phyloP scores from a whole-genome alignment of 2,113 vertebrate genomes.

The Entomyzon cyanotis region DNA sequence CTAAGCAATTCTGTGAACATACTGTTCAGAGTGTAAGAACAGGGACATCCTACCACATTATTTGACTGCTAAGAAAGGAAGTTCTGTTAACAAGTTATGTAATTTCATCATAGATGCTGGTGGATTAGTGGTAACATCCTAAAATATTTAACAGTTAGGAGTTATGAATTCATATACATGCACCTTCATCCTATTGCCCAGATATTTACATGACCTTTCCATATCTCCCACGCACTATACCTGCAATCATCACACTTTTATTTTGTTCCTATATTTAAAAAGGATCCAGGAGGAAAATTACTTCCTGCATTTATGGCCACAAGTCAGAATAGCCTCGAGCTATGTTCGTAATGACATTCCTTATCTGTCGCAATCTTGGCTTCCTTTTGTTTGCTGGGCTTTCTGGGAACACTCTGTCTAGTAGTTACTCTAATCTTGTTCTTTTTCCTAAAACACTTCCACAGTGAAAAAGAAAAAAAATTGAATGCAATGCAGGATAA shows the following conservation, averaged over 20 bases:
- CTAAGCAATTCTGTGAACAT: not conserved
- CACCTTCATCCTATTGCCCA: not conserved
- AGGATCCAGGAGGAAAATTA: not conserved
- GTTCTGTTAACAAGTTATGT: not conserved
- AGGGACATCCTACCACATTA: not conserved
- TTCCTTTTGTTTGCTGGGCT: conserved; percentile 13
- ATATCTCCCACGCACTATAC: not conserved
- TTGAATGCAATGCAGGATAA: not conserved
- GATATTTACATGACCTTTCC: not conserved
- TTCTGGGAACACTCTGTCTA: not conserved
- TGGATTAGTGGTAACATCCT: not conserved
- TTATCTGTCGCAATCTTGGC: not conserved
- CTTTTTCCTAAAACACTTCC: not conserved
- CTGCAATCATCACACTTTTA: not conserved
- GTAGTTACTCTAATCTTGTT: not conserved
- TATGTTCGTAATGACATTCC: not conserved
- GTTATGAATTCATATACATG: not conserved
- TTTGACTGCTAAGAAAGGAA: not conserved
- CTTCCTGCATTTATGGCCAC: not conserved
- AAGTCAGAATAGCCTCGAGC: conserved; percentile 2
- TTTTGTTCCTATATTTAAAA: not conserved
- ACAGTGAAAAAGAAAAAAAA: not conserved
- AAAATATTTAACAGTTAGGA: not conserved
- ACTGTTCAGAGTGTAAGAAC: not conserved
- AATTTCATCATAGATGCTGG: not conserved